Evolutionary conservation across 2,113 vertebrate species (phyloP).

Genomic region (Chlorocebus sabaeus): DNA sequence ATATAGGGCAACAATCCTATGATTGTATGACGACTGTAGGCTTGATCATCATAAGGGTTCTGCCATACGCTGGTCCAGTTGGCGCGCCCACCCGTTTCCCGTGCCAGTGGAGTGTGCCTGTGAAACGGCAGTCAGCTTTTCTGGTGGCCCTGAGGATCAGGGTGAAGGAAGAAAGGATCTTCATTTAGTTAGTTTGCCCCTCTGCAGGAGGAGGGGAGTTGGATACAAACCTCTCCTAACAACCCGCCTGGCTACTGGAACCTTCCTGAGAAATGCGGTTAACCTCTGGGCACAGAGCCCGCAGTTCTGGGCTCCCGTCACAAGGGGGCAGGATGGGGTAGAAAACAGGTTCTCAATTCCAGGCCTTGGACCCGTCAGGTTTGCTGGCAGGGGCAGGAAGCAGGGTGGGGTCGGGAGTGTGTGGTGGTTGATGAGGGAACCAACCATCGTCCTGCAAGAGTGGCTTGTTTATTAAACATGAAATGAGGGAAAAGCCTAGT

Average conservation of each 20-base stretch:
- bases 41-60: background rate
- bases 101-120: background rate
- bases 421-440: background rate
- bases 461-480: background rate
- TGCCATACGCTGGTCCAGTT: background rate
- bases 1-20: rapidly evolving
- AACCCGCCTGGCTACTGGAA: background rate
- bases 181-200: background rate
- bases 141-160: background rate
- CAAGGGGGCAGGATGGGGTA: slow-evolving; percentile 58
- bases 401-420: background rate
- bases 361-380: background rate
- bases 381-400: background rate
- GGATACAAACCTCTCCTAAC: background rate
- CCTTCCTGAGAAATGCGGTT: background rate
- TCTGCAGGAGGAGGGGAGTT: background rate
- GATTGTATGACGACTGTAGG: background rate
- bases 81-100: background rate
- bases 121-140: background rate
- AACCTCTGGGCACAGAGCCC: background rate
- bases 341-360: background rate
- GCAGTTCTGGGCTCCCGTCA: background rate
- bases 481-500: background rate
- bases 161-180: background rate
- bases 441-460: background rate